Evolutionary conservation across 2,113 vertebrate species (phyloP), one percentile per base, ranked within the genome.

Genomic region (Bostrychus sinensis): DNA sequence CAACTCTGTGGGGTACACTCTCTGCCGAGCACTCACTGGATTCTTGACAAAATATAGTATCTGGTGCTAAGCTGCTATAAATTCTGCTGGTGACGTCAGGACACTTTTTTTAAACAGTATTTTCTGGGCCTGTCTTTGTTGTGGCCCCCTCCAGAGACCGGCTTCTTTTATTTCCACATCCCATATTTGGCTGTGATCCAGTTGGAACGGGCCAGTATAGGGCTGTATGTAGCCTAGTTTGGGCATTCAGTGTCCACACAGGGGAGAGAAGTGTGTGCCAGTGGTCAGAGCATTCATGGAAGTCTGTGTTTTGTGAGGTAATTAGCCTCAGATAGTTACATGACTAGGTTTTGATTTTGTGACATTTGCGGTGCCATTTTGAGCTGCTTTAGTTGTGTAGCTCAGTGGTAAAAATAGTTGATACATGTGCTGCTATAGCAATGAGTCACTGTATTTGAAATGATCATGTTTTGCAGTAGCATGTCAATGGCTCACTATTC

Each of bases 1-100:
- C 79, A 80, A 69, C 79, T 84, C 77, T 84, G 80, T 73, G 70
- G 84, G 82, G 70, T 76, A 80, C 66, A 57, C 78, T 75, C 14
- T 62, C 75, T 72, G 46, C 30, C 66, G 79, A 57, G 81, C 70
- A 61, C 65, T 84, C 71, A 74, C 62, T 68, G 19, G 72, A 68
- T 87, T 74, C 81, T 74, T 84, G 80, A 11, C 43, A 81, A 84
- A 78, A 86, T 66, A 82, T 12, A 83, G 82, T 70, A 84, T 70
- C 53, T 69, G 62, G 53, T 64, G 70, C 70, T 57, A 73, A 75
- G 76, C 80, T 72, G 72, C 82, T 77, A 43, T 63, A 66, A 55
- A 70, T 81, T 83, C 46, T 68, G 69, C 41, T 45, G 46, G 75
- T 85, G 80, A 86, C 77, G 74, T 83, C 83, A 80, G 42, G 45